phyloP scores from a whole-genome alignment of 2,113 vertebrate genomes.

The Caloenas nicobarica region DNA sequence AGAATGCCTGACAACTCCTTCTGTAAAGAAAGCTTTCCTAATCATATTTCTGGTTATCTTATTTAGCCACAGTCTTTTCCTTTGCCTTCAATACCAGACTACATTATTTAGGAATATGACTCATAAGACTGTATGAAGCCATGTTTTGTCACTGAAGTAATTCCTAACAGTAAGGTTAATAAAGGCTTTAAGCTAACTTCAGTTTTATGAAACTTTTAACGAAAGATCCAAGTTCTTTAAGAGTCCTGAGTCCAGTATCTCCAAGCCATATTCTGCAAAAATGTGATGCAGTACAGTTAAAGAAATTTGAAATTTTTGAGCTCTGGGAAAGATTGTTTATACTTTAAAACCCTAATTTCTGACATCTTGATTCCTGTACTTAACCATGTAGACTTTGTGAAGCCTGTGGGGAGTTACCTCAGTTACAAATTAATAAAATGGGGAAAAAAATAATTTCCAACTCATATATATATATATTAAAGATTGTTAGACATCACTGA shows the following conservation, averaged over 20 bases:
- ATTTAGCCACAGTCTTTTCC: not conserved
- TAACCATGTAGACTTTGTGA: not conserved
- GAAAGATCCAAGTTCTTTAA: not conserved
- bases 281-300: not conserved
- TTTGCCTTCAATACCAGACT: not conserved
- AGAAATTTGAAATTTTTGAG: not conserved
- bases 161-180: not conserved
- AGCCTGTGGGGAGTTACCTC: not conserved
- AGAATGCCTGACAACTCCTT: no score
- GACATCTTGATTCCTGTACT: not conserved
- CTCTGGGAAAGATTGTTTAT: not conserved
- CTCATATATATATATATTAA: accelerated
- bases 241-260: not conserved
- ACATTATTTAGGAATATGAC: not conserved
- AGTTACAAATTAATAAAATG: not conserved
- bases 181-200: not conserved
- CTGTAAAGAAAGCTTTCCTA: no score
- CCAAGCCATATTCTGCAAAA: not conserved
- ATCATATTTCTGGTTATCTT: not conserved
- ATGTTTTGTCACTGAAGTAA: not conserved
- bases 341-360: not conserved
- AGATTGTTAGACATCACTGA: not conserved
- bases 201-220: not conserved
- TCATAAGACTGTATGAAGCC: not conserved
- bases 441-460: not conserved